Evolutionary conservation across 1,140 invertebrate genomes (phyloP).

Genomic region (Forficula auricularia): DNA sequence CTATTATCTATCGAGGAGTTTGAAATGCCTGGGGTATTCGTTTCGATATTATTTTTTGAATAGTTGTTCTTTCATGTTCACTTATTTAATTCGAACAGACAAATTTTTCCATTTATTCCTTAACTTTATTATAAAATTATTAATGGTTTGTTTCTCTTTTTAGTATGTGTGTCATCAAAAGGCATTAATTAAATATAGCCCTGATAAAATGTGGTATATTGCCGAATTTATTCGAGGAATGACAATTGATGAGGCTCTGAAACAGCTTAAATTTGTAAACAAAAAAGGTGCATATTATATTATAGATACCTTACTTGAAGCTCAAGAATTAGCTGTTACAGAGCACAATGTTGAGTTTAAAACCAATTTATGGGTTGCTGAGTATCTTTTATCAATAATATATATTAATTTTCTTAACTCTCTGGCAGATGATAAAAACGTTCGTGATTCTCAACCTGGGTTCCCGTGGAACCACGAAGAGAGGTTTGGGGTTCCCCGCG

Average conservation of each 20-base stretch:
- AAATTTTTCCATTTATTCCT: constrained; percentile 5
- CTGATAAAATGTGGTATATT: constrained; percentile 83
- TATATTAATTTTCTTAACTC: too few relatives aligned
- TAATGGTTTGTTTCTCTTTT: constrained; percentile 24
- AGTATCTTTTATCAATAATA: constrained; percentile 24
- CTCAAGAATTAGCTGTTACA: constrained; percentile 68
- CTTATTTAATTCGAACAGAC: constrained; percentile 3
- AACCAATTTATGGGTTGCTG: constrained; percentile 92
- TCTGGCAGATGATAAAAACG: too few relatives aligned
- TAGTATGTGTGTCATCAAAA: constrained; percentile 74
- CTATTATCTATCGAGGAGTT: too few relatives aligned
- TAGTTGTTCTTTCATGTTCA: too few relatives aligned
- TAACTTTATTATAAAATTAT: constrained; percentile 7
- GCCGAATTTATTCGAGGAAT: constrained; percentile 73
- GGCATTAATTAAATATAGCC: constrained; percentile 72
- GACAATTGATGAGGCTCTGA: constrained; percentile 82
- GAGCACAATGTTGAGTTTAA: constrained; percentile 87
- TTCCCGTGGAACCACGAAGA: too few relatives aligned
- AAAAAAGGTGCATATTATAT: constrained; percentile 68
- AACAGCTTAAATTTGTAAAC: constrained; percentile 65
- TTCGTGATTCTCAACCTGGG: too few relatives aligned
- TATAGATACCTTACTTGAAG: constrained; percentile 70
- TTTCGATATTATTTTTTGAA: too few relatives aligned
- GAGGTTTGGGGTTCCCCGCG: too few relatives aligned
- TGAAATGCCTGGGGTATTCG: too few relatives aligned